Percentiles rank a stretch among this genome's conserved stretches.
Conservation (phyloP, 1,140 invertebrate species). For the Euwallacea similis region DNA sequence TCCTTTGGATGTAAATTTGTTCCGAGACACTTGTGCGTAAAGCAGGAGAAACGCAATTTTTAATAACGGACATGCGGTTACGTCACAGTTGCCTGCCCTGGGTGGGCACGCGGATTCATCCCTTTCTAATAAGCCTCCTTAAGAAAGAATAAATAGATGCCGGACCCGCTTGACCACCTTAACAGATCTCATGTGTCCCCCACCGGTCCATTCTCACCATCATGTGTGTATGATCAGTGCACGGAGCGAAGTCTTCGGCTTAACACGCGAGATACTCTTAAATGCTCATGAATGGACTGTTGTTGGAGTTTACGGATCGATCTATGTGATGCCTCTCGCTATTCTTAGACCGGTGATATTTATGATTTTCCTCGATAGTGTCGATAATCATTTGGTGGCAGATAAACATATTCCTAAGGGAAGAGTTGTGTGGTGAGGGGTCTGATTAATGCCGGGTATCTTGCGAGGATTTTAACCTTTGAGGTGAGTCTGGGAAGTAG, state of each 20-base stretch:
- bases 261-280: conserved; percentile 47
- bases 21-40: conserved; percentile 48
- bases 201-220: conserved; percentile 53
- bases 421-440: too few species aligned
- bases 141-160: conserved; percentile 18
- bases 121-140: conserved; percentile 16
- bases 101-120: not conserved
- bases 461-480: too few species aligned
- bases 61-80: conserved; percentile 13
- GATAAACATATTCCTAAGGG: too few species aligned
- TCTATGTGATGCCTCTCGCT: conserved; percentile 15
- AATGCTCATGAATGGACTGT: conserved; percentile 44
- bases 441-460: too few species aligned
- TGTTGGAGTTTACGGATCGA: conserved; percentile 14
- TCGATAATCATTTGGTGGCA: too few species aligned
- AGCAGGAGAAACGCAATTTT: not conserved
- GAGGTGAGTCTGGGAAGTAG: too few species aligned
- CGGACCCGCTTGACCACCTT: conserved; percentile 49
- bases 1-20: conserved; percentile 53
- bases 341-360: conserved; percentile 22
- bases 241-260: conserved; percentile 53
- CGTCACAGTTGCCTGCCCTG: too few species aligned
- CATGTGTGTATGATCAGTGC: conserved; percentile 55
- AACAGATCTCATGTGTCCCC: conserved; percentile 51
- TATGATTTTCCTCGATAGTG: not conserved